Percentiles rank a stretch among this genome's conserved stretches.
These are phyloP conservation scores for fruit fly (Drosophila melanogaster) DNA, from an alignment of 1,140 invertebrate species.

Conservation along the genomic window DNA sequence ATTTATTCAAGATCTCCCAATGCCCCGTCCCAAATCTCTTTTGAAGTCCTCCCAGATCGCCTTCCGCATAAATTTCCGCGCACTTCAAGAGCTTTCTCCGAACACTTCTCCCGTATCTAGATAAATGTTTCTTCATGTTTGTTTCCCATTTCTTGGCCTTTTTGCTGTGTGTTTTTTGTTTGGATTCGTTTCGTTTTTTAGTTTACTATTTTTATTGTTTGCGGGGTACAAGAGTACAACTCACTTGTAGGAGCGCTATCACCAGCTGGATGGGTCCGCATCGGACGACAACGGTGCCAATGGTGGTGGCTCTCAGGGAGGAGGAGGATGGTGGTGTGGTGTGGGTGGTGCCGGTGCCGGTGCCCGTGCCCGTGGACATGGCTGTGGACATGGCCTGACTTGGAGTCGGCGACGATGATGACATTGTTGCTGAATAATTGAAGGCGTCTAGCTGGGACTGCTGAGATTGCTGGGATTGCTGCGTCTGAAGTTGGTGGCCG, in stretches of 20 bases:
- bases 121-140: conserved; percentile 49
- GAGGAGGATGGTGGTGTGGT: conserved; percentile 20
- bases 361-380: conserved; percentile 19
- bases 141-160: conserved; percentile 39
- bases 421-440: conserved; percentile 83
- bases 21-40: conserved; percentile 10
- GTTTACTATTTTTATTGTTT: conserved; percentile 3
- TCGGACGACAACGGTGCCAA: conserved; percentile 96
- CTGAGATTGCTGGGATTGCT: conserved; percentile 47
- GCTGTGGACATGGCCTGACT: conserved; percentile 59
- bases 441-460: conserved; percentile 72
- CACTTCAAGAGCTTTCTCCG: conserved; percentile 48
- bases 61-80: conserved; percentile 42
- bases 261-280: conserved; percentile 94
- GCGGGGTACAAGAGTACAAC: conserved; percentile 75
- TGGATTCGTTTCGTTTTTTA: conserved; percentile 15
- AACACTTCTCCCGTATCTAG: conserved; percentile 41
- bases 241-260: conserved; percentile 95
- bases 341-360: conserved; percentile 18
- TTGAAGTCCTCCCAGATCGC: conserved; percentile 22
- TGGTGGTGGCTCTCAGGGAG: conserved; percentile 88
- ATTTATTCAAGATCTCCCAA: conserved; percentile 8
- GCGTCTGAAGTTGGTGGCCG: conserved; percentile 37
- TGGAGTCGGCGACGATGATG: conserved; percentile 80
- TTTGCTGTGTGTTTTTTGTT: conserved; percentile 25